Conservation (phyloP, 1,140 invertebrate species). For the Plodia interpunctella region DNA sequence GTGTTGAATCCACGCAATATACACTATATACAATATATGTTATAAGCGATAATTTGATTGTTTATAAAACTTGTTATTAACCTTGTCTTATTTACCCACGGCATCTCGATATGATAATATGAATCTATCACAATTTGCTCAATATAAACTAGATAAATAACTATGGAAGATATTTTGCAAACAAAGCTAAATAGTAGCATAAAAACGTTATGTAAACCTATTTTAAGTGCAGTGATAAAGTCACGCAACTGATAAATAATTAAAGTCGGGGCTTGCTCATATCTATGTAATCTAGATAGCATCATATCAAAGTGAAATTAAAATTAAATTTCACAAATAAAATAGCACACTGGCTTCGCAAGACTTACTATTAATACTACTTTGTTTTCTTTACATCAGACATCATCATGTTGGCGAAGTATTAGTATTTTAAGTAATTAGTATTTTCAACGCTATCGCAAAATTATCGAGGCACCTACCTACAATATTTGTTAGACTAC, state of each 20-base stretch:
- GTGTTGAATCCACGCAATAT: too few species aligned
- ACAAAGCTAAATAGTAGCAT: background rate
- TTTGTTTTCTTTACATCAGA: too few species aligned
- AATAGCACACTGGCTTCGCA: background rate
- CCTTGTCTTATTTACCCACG: background rate
- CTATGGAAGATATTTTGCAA: background rate
- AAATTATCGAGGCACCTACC: background rate
- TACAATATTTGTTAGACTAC: constrained; percentile 2
- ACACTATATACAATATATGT: too few species aligned
- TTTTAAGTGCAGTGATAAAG: background rate
- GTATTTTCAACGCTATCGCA: too few species aligned
- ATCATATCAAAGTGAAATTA: background rate
- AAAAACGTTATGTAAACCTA: background rate
- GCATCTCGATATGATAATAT: background rate
- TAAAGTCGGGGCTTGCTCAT: background rate
- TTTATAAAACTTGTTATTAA: background rate
- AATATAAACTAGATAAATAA: background rate
- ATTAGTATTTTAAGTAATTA: too few species aligned
- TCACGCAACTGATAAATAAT: background rate
- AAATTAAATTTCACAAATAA: background rate
- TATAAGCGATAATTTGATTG: background rate
- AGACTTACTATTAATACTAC: too few species aligned
- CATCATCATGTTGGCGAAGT: background rate
- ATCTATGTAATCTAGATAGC: background rate
- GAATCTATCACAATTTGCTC: background rate